These are phyloP conservation scores for Cryptoblepharus egeriae DNA, from an alignment of 2,797 vertebrate genomes.

Conservation along the genomic window DNA sequence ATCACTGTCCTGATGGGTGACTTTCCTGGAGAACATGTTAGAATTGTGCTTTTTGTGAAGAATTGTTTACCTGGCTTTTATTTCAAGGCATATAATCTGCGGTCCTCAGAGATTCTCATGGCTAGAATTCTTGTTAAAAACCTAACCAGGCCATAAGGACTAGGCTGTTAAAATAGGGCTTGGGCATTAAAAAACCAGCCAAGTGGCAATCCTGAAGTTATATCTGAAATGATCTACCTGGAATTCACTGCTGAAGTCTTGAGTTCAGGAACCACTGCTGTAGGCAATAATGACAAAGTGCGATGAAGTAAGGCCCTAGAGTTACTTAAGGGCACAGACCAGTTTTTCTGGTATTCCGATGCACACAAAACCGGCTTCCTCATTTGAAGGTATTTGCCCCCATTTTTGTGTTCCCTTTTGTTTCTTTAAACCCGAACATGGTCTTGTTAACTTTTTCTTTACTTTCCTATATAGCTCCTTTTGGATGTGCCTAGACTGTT, in stretches of 20 bases:
- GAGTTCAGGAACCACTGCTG: background rate
- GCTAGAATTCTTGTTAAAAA: background rate
- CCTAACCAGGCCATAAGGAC: background rate
- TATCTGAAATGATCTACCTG: conserved; percentile 4
- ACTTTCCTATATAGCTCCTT: background rate
- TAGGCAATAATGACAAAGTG: background rate
- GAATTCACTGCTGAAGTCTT: conserved; percentile 3
- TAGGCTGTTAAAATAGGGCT: background rate
- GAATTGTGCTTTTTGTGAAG: background rate
- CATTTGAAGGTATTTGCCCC: background rate
- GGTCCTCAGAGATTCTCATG: background rate
- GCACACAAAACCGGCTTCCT: background rate
- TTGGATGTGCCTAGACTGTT: background rate
- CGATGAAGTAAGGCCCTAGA: background rate
- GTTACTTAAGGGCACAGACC: conserved; percentile 18
- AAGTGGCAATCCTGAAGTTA: background rate
- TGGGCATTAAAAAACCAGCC: conserved; percentile 14
- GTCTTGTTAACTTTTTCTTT: background rate
- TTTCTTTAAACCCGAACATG: background rate
- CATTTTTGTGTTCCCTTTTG: background rate
- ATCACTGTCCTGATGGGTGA: background rate
- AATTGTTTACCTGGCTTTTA: background rate
- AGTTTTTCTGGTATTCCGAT: conserved; percentile 21
- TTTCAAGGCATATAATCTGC: too few species aligned
- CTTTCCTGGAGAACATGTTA: background rate